Conservation (phyloP, 1,140 invertebrate species). For the Theocolax elegans region DNA sequence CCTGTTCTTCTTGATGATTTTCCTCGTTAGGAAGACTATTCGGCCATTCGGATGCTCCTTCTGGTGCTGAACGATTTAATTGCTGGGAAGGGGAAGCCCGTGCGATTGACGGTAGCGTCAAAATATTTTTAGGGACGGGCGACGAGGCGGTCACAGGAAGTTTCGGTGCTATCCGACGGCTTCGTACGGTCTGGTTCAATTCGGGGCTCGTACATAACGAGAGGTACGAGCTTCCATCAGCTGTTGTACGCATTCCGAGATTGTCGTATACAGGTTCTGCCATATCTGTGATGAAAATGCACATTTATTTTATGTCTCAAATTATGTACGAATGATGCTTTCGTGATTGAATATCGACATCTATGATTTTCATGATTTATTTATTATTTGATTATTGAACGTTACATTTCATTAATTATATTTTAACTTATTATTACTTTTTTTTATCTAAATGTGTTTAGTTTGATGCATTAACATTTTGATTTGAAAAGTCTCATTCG, state of each 20-base stretch:
- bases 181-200: constrained; percentile 59
- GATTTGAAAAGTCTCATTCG: too few species aligned
- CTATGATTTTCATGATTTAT: too few species aligned
- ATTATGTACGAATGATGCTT: too few species aligned
- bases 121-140: background rate
- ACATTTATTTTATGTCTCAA: background rate
- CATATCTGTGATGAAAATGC: constrained; percentile 49
- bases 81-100: constrained; percentile 73
- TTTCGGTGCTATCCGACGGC: constrained; percentile 65
- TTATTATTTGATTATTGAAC: too few species aligned
- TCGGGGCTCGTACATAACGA: constrained; percentile 76
- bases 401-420: too few species aligned
- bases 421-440: too few species aligned
- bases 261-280: constrained; percentile 87
- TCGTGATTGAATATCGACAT: too few species aligned
- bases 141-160: constrained; percentile 68
- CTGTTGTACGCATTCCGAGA: constrained; percentile 83
- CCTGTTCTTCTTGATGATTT: background rate
- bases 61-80: constrained; percentile 72
- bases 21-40: constrained; percentile 55
- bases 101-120: constrained; percentile 76
- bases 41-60: constrained; percentile 72
- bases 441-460: too few species aligned
- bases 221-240: constrained; percentile 82
- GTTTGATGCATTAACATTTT: too few species aligned